phyloP scores from a whole-genome alignment of 2,797 vertebrate species.

The Microctenopoma lineatum region DNA sequence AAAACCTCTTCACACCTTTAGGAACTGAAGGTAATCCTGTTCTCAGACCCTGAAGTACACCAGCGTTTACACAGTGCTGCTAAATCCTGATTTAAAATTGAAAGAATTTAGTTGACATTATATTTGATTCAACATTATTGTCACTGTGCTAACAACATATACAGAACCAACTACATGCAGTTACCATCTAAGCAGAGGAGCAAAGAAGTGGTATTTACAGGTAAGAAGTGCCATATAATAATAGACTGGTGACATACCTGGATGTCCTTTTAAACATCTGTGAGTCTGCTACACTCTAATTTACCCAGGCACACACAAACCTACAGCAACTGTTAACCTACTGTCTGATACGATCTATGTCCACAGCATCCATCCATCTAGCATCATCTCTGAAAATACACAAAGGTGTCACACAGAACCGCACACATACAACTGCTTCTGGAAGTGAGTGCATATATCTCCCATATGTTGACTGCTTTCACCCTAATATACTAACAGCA shows the following conservation, averaged over 20 bases:
- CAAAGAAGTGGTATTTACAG: too few relatives aligned
- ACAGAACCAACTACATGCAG: too few relatives aligned
- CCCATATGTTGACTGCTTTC: not conserved
- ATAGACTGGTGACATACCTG: too few relatives aligned
- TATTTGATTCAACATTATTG: too few relatives aligned
- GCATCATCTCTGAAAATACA: not conserved
- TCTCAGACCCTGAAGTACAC: not conserved
- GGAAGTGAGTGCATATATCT: not conserved
- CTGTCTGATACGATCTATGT: constrained; percentile 12
- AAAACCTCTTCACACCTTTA: too few relatives aligned
- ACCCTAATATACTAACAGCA: not conserved
- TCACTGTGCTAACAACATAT: too few relatives aligned
- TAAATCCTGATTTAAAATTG: not conserved
- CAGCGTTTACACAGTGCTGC: not conserved
- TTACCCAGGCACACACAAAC: not conserved
- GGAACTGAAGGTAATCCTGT: too few relatives aligned
- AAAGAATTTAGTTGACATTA: too few relatives aligned
- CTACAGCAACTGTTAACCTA: not conserved
- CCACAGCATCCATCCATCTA: not conserved
- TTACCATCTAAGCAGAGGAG: too few relatives aligned
- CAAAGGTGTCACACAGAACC: not conserved
- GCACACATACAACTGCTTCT: not conserved
- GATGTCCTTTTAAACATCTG: not conserved
- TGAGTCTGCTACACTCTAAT: not conserved
- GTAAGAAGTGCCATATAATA: too few relatives aligned